phyloP scores from a whole-genome alignment of 2,113 vertebrate genomes.

The Hymenochirus boettgeri region DNA sequence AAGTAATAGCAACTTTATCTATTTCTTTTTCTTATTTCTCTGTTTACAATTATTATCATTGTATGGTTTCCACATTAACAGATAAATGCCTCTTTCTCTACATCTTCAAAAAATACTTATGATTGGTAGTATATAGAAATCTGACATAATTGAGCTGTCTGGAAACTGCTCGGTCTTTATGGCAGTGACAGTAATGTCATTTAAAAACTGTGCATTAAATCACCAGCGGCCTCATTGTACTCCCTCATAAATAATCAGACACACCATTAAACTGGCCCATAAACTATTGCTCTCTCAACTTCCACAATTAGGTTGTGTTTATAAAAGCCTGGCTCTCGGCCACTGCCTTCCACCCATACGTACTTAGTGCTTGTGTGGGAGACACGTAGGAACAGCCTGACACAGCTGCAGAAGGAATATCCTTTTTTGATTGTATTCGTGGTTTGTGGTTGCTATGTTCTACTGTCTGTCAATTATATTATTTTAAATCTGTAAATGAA shows the following conservation, averaged over 20 bases:
- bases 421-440: no score
- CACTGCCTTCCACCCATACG: slow-evolving; percentile 35
- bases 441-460: no score
- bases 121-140: slow-evolving; percentile 49
- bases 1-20: no score
- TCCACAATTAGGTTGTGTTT: slow-evolving; percentile 72
- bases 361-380: neutral
- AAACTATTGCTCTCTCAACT: slow-evolving; percentile 68
- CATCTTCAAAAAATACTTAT: accelerated
- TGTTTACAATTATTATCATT: no score
- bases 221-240: slow-evolving; percentile 61
- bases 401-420: neutral
- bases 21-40: no score
- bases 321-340: slow-evolving; percentile 56
- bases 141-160: slow-evolving; percentile 63
- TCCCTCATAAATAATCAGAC: slow-evolving; percentile 68
- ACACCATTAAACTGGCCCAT: slow-evolving; percentile 73
- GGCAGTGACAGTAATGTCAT: slow-evolving; percentile 64
- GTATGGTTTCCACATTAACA: no score
- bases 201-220: slow-evolving; percentile 75
- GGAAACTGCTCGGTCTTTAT: slow-evolving; percentile 63
- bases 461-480: no score
- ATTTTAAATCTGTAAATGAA: no score
- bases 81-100: neutral
- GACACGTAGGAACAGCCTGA: neutral